Conservation (phyloP, 2,113 vertebrate genomes). For the Melanocharis versteri region DNA sequence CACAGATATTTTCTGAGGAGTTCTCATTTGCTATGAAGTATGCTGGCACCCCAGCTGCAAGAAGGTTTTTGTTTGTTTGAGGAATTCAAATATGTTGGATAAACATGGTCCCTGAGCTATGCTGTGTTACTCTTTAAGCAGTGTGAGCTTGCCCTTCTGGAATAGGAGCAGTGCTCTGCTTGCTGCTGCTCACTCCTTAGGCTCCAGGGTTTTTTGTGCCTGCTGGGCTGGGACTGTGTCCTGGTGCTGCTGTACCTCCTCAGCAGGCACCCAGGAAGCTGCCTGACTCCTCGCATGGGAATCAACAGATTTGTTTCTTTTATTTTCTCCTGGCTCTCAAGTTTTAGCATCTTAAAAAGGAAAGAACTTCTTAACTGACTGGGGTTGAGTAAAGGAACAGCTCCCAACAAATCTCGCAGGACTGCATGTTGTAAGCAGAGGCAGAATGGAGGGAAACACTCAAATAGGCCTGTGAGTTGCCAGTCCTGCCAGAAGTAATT, state of each 20-base stretch:
- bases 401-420: neutral
- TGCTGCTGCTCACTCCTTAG: neutral
- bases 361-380: neutral
- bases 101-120: neutral
- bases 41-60: neutral
- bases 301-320: neutral
- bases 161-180: neutral
- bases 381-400: neutral
- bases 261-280: neutral
- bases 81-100: neutral
- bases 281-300: fast-evolving
- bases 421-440: neutral
- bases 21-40: neutral
- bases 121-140: neutral
- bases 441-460: neutral
- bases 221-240: neutral
- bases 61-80: neutral
- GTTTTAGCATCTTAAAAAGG: neutral
- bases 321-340: neutral
- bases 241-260: neutral
- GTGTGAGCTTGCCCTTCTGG: neutral
- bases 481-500: neutral
- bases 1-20: neutral
- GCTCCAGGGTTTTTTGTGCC: neutral
- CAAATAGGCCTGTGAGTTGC: neutral